A percentile compares a stretch with the other conserved stretches of the same genome.
phyloP scores from a whole-genome alignment of 2,797 vertebrate genomes.

The Scarus forsteni region DNA sequence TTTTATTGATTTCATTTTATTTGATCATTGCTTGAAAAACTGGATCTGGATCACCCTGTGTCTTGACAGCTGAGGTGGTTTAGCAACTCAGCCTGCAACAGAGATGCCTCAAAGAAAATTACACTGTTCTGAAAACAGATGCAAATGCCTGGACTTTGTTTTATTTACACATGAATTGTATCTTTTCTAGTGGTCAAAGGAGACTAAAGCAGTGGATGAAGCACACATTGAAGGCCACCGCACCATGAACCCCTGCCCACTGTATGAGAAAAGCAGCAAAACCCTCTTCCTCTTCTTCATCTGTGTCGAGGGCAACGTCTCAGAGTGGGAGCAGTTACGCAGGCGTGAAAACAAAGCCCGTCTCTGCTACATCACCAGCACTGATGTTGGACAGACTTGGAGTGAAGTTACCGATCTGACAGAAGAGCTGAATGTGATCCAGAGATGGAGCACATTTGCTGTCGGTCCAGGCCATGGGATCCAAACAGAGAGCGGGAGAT shows the following conservation, averaged over 20 bases:
- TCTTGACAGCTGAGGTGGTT: too few relatives aligned
- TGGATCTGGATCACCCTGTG: too few relatives aligned
- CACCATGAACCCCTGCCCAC: slow-evolving; percentile 26
- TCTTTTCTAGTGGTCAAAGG: slow-evolving; percentile 11
- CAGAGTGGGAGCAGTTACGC: slow-evolving; percentile 73
- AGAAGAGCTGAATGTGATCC: slow-evolving; percentile 47
- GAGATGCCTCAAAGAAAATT: too few relatives aligned
- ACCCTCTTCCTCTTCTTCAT: slow-evolving; percentile 45
- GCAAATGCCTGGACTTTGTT: too few relatives aligned
- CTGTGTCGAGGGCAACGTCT: background rate
- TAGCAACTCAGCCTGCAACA: too few relatives aligned
- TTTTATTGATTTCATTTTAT: too few relatives aligned
- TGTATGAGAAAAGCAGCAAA: slow-evolving; percentile 16
- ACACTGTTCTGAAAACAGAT: too few relatives aligned
- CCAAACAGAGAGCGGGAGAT: slow-evolving; percentile 73
- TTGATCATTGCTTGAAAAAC: too few relatives aligned
- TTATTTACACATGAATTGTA: too few relatives aligned
- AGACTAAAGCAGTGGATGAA: background rate
- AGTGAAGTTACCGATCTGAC: slow-evolving; percentile 77
- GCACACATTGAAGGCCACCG: background rate
- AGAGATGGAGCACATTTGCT: slow-evolving; percentile 82
- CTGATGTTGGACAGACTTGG: slow-evolving; percentile 68
- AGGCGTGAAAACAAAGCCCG: background rate
- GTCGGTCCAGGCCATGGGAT: slow-evolving; percentile 88
- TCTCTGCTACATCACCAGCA: slow-evolving; percentile 49